Conservation (phyloP, 2,797 vertebrate species). For the Danio albolineatus region DNA sequence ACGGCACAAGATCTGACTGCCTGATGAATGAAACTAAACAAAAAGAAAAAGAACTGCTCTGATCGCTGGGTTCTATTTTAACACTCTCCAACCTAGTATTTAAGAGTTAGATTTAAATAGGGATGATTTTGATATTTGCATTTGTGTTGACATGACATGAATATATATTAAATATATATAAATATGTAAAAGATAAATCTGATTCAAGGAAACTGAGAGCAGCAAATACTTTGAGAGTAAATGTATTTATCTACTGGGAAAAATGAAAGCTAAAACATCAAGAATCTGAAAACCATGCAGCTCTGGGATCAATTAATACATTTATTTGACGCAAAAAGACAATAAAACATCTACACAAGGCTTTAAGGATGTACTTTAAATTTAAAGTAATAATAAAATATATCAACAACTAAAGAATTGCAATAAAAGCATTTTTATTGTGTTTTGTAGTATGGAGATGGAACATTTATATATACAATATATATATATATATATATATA, state of each 20-base stretch:
- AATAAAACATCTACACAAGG: neutral
- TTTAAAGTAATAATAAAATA: too few relatives aligned
- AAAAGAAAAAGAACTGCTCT: neutral
- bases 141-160: too few relatives aligned
- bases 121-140: too few relatives aligned
- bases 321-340: neutral
- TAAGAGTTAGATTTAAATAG: neutral
- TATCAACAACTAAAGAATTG: too few relatives aligned
- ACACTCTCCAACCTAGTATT: neutral
- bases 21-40: constrained; percentile 10
- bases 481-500: too few relatives aligned
- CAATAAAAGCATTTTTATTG: too few relatives aligned
- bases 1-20: constrained; percentile 16
- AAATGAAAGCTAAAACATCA: neutral
- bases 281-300: neutral
- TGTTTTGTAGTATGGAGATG: too few relatives aligned
- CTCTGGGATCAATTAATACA: neutral
- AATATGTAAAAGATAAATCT: too few relatives aligned
- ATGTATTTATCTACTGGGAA: neutral
- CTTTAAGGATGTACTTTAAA: neutral
- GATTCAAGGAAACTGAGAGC: neutral
- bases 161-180: too few relatives aligned
- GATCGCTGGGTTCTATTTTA: neutral
- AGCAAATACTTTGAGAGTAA: neutral
- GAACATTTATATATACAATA: too few relatives aligned